These are phyloP conservation scores for Botia kubotai DNA, from an alignment of 2,797 vertebrate genomes.

Conservation along the genomic window DNA sequence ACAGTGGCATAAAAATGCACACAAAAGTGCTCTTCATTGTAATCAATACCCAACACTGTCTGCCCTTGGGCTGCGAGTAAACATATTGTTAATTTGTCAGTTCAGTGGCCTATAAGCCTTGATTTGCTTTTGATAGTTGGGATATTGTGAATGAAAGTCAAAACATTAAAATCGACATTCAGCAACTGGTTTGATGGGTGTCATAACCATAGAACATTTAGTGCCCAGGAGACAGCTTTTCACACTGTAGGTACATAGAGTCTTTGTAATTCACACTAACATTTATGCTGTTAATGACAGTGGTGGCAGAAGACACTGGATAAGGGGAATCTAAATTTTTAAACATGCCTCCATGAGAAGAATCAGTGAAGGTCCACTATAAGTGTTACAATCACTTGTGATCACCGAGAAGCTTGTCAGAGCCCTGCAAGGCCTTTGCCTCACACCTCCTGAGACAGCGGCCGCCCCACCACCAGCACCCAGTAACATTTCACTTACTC, in stretches of 20 bases:
- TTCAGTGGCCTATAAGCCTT: neutral
- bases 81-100: slow-evolving; percentile 5
- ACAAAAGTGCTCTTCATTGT: neutral
- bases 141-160: slow-evolving; percentile 22
- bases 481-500: no score
- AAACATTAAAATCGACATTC: slow-evolving; percentile 3
- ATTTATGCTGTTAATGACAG: slow-evolving; percentile 68
- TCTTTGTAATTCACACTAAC: slow-evolving; percentile 76
- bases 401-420: no score
- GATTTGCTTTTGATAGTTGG: neutral
- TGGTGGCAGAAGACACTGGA: slow-evolving; percentile 53
- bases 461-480: no score
- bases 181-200: neutral
- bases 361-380: neutral
- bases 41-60: neutral
- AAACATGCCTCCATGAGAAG: neutral
- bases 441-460: no score
- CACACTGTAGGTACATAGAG: slow-evolving; percentile 32
- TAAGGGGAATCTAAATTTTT: slow-evolving; percentile 45
- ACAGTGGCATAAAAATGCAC: slow-evolving; percentile 47
- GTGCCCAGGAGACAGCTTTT: slow-evolving; percentile 61
- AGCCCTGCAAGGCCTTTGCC: no score
- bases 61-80: slow-evolving; percentile 6
- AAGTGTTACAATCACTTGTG: no score
- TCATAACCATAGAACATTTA: neutral